A percentile compares a stretch with the other conserved stretches of the same genome.
phyloP scores from a whole-genome alignment of 2,113 vertebrate species.

The Sorex araneus region DNA sequence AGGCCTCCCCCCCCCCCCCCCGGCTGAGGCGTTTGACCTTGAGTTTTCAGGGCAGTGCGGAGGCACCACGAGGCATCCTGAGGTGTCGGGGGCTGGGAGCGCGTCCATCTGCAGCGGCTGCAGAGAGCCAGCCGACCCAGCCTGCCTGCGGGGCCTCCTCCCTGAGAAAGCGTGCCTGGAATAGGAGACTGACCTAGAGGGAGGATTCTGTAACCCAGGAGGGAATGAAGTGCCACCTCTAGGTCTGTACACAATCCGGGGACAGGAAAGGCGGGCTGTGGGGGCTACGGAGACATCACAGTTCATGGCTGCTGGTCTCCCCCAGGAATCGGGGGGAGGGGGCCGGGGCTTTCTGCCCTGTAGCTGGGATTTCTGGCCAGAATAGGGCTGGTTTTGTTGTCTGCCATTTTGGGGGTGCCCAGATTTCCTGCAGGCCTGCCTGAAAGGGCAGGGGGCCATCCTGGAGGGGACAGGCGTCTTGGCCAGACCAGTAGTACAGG shows the following conservation, averaged over 20 bases:
- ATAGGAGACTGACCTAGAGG: background rate
- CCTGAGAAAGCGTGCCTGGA: constrained; percentile 29
- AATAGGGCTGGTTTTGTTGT: background rate
- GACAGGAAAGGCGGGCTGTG: background rate
- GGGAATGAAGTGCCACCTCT: background rate
- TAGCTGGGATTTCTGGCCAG: background rate
- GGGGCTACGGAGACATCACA: background rate
- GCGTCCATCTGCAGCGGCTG: background rate
- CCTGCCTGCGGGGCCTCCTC: background rate
- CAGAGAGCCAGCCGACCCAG: background rate
- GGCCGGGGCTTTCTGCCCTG: background rate
- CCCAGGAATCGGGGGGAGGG: background rate
- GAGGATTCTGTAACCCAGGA: background rate
- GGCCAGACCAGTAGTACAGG: no score
- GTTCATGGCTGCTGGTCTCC: background rate
- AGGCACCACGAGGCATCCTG: background rate
- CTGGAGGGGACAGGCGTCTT: background rate
- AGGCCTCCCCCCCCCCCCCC: no score
- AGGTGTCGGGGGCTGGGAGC: background rate
- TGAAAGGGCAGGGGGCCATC: background rate
- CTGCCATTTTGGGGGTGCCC: background rate
- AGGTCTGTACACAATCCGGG: background rate
- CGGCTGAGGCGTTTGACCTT: background rate
- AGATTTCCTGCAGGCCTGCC: background rate
- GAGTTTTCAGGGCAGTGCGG: background rate